phyloP scores from a whole-genome alignment of 2,113 vertebrate genomes.

The Nettapus auritus region DNA sequence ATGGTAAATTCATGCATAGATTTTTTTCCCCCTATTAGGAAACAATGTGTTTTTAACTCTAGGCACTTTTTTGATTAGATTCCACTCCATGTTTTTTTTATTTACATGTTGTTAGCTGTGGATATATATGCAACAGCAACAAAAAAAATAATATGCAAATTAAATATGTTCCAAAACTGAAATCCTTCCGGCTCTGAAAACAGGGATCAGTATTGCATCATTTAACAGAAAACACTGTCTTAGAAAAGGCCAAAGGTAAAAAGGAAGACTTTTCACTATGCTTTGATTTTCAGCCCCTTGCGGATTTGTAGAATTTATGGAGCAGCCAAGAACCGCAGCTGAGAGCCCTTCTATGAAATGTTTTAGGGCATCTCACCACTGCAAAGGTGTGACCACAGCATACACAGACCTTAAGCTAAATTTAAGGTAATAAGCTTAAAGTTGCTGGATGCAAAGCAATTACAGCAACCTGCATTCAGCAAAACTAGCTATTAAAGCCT shows the following conservation, averaged over 20 bases:
- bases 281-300: not conserved
- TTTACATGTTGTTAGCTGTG: slow-evolving; percentile 13
- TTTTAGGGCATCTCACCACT: not conserved
- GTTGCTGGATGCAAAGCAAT: not conserved
- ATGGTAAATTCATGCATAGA: not conserved
- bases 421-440: not conserved
- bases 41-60: slow-evolving; percentile 26
- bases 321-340: not conserved
- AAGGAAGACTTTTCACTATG: not conserved
- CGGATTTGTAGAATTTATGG: not conserved
- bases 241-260: not conserved
- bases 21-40: not conserved
- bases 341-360: not conserved
- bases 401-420: not conserved
- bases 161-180: slow-evolving; percentile 9
- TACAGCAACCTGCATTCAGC: not conserved
- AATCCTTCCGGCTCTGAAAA: not conserved
- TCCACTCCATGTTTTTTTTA: slow-evolving; percentile 37
- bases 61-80: slow-evolving; percentile 42
- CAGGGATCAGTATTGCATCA: not conserved
- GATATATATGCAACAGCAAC: not conserved
- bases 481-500: not conserved
- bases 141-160: not conserved
- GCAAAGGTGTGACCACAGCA: not conserved
- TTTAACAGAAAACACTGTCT: slow-evolving; percentile 1